phyloP scores from a whole-genome alignment of 53 echinoderm and acorn worm species.

The Echinometra lucunter region DNA sequence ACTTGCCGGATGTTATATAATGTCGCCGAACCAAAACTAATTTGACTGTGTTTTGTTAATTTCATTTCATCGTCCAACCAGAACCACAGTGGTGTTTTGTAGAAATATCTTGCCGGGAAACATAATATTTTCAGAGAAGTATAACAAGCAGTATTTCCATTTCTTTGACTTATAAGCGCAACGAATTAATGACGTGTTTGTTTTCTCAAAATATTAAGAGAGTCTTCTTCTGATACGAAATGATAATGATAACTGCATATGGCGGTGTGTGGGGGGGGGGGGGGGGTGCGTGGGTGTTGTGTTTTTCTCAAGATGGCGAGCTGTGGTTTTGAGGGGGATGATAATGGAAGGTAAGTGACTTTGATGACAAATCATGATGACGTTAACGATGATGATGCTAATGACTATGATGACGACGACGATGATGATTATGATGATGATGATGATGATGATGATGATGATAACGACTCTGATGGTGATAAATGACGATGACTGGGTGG shows the following conservation, averaged over 20 bases:
- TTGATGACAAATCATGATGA: constrained; percentile 58
- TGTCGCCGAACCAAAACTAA: not conserved
- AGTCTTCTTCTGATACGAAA: too few relatives aligned
- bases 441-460: constrained; percentile 20
- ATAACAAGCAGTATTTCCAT: not conserved
- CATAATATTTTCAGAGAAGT: too few relatives aligned
- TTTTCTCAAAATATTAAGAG: too few relatives aligned
- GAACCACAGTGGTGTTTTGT: not conserved
- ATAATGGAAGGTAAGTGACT: not conserved
- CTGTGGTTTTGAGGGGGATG: not conserved
- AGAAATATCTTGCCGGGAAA: not conserved
- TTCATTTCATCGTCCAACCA: not conserved
- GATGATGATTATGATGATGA: constrained; percentile 6
- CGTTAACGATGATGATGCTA: constrained; percentile 53
- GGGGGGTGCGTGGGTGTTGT: not conserved
- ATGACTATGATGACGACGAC: constrained; percentile 41
- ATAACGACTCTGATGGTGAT: not conserved
- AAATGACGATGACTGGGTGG: not conserved
- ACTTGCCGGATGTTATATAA: not conserved
- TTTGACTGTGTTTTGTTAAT: not conserved
- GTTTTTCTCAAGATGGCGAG: too few relatives aligned
- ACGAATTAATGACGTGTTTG: not conserved
- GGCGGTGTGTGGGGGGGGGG: too few relatives aligned
- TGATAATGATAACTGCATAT: not conserved
- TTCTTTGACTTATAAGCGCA: not conserved